Percentiles rank a stretch among this genome's conserved stretches.
These are phyloP conservation scores for Strigops habroptila DNA, from an alignment of 2,113 vertebrate species.

Conservation along the genomic window DNA sequence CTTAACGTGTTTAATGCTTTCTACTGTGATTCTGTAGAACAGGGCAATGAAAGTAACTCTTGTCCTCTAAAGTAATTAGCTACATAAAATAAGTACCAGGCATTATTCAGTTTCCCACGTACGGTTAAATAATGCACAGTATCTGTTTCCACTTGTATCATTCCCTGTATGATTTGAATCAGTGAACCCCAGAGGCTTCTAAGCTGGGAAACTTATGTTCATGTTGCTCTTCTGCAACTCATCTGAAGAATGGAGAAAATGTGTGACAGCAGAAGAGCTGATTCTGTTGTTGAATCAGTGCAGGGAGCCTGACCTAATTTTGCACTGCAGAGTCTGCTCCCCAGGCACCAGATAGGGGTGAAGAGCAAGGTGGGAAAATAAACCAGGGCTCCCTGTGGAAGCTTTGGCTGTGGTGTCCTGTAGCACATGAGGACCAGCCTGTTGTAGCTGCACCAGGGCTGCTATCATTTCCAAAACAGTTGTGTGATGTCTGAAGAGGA, in stretches of 20 bases:
- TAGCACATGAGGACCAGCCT: background rate
- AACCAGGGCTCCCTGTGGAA: background rate
- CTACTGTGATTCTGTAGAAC: background rate
- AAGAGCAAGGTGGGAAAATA: background rate
- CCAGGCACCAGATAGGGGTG: background rate
- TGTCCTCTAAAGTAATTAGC: background rate
- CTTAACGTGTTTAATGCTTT: background rate
- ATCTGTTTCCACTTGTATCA: background rate
- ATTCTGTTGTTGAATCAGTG: background rate
- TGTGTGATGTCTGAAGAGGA: background rate
- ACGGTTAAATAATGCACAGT: background rate
- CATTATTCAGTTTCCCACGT: background rate
- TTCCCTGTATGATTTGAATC: background rate
- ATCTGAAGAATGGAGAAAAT: background rate
- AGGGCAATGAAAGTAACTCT: background rate
- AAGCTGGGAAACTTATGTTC: background rate
- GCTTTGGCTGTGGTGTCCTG: background rate
- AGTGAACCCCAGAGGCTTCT: background rate
- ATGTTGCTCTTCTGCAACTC: background rate
- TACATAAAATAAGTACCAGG: background rate
- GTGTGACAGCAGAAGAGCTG: background rate
- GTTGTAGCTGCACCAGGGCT: background rate
- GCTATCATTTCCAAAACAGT: background rate
- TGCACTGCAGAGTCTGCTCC: background rate
- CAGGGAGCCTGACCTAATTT: background rate